Percentiles rank a stretch among this genome's conserved stretches.
These are phyloP conservation scores for Apoderus coryli DNA, from an alignment of 2,888 invertebrate species.

Conservation along the genomic window DNA sequence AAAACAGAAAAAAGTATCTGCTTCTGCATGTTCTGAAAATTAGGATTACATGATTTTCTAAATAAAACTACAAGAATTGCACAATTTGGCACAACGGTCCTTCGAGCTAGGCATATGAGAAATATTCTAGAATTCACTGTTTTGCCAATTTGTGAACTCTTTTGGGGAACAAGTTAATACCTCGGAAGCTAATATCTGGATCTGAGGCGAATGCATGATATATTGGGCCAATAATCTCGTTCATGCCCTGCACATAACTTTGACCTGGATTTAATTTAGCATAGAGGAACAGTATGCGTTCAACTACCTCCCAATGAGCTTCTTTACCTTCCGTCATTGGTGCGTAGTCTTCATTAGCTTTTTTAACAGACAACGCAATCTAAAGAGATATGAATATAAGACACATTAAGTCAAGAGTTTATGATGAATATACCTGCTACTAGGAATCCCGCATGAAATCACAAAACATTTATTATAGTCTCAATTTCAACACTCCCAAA, in stretches of 20 bases:
- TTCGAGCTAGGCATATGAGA: no score
- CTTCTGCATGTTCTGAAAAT: constrained; percentile 78
- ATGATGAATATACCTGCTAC: constrained; percentile 21
- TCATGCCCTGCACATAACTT: constrained; percentile 96
- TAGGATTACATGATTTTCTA: no score
- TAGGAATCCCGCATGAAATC: constrained; percentile 12
- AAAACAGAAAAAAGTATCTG: constrained; percentile 97
- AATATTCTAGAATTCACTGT: no score
- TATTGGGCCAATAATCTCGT: constrained; percentile 96
- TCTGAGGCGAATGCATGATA: constrained; percentile 95
- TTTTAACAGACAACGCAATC: constrained; percentile 59
- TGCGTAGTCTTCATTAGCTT: constrained; percentile 66
- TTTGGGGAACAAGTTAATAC: no score
- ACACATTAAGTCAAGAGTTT: constrained; percentile 1
- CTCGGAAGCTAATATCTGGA: constrained; percentile 60
- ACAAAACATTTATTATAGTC: no score
- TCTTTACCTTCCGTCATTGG: constrained; percentile 82
- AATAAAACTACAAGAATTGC: no score
- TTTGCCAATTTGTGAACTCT: no score
- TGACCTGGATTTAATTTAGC: constrained; percentile 97
- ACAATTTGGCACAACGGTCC: no score
- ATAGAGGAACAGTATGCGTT: constrained; percentile 91
- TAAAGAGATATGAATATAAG: constrained; percentile 19
- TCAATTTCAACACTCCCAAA: no score
- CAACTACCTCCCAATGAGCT: constrained; percentile 98